phyloP scores from a whole-genome alignment of 2,113 vertebrate species.

The Triplophysa siluroides region DNA sequence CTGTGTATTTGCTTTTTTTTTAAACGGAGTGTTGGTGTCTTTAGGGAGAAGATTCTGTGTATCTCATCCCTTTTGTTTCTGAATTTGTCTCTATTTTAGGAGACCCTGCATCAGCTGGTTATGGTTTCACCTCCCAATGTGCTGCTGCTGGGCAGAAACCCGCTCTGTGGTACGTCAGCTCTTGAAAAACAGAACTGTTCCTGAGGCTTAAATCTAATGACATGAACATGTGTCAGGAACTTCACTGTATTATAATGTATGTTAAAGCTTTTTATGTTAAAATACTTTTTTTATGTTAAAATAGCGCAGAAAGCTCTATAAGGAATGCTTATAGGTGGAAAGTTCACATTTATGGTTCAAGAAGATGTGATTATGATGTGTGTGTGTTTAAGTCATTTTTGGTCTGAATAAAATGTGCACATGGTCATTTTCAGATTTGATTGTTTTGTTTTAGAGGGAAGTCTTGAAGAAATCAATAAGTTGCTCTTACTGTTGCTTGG shows the following conservation, averaged over 20 bases:
- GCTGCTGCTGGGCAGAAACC: constrained; percentile 89
- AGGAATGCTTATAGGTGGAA: too few relatives aligned
- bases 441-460: constrained; percentile 80
- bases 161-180: constrained; percentile 83
- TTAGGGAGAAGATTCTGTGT: neutral
- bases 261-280: too few relatives aligned
- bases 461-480: constrained; percentile 92
- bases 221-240: neutral
- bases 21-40: neutral
- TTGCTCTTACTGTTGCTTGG: constrained; percentile 90
- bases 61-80: constrained; percentile 11
- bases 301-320: too few relatives aligned
- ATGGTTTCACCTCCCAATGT: constrained; percentile 97
- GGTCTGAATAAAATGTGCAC: neutral
- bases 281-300: too few relatives aligned
- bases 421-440: too few relatives aligned
- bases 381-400: neutral
- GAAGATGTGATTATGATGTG: neutral
- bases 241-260: neutral
- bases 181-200: neutral
- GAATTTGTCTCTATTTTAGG: constrained; percentile 69
- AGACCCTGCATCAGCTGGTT: constrained; percentile 93
- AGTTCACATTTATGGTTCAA: neutral
- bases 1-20: constrained; percentile 1
- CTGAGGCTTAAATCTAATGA: neutral